Percentiles rank a stretch among this genome's conserved stretches.
phyloP scores from a whole-genome alignment of 2,113 vertebrate species.

The Channa maculata region DNA sequence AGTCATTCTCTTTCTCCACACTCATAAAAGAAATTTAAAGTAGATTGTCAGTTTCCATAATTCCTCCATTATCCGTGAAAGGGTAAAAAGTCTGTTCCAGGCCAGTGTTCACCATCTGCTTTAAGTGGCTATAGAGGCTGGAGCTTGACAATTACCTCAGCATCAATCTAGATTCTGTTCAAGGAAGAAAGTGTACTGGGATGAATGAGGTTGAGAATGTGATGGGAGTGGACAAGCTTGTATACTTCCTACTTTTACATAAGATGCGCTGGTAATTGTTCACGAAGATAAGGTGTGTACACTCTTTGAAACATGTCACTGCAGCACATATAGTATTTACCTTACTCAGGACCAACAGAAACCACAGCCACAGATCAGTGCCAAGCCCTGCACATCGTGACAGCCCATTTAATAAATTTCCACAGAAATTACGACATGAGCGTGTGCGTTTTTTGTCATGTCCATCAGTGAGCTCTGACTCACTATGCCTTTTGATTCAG shows the following conservation, averaged over 20 bases:
- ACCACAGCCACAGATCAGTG: constrained; percentile 2
- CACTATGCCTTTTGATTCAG: constrained; percentile 33
- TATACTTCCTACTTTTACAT: neutral
- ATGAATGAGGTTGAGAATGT: constrained; percentile 1
- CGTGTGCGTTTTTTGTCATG: constrained; percentile 16
- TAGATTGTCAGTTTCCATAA: constrained; percentile 12
- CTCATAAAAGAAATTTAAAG: neutral
- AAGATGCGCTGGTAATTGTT: neutral
- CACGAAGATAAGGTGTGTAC: neutral
- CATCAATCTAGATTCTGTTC: neutral
- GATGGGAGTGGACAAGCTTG: neutral
- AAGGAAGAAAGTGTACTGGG: neutral
- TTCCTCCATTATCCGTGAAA: neutral
- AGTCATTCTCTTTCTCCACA: neutral
- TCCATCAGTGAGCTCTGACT: constrained; percentile 41
- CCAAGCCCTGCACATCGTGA: neutral
- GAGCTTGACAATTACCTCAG: neutral
- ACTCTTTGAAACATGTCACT: neutral
- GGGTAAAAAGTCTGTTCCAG: neutral
- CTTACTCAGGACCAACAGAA: neutral
- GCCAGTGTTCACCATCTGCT: constrained; percentile 9
- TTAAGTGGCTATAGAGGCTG: neutral
- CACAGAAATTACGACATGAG: constrained; percentile 17
- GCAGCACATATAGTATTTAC: neutral
- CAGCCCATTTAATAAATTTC: constrained; percentile 4